A percentile compares a stretch with the other conserved stretches of the same genome.
phyloP scores from a whole-genome alignment of 35 echinoderm and acorn worm species.

The Stichopus chloronotus region DNA sequence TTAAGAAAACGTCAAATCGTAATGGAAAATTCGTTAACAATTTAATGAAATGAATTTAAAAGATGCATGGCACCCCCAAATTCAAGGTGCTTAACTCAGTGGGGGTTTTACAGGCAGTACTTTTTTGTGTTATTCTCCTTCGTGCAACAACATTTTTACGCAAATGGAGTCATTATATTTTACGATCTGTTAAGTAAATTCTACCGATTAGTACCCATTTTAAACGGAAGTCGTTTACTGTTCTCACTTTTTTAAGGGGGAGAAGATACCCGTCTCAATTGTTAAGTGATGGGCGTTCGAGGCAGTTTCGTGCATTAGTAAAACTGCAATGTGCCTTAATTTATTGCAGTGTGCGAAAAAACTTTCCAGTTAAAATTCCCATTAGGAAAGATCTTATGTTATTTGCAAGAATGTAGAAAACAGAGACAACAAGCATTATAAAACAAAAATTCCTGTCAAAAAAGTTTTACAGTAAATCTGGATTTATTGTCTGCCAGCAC shows the following conservation, averaged over 20 bases:
- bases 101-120: conserved; percentile 14
- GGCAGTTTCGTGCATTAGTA: conserved; percentile 42
- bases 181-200: conserved; percentile 49
- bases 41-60: conserved; percentile 34
- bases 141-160: conserved; percentile 26
- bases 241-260: background rate
- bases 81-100: conserved; percentile 22
- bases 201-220: conserved; percentile 18
- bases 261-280: conserved; percentile 26
- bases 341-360: conserved; percentile 22
- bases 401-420: conserved; percentile 26
- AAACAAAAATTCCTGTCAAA: conserved; percentile 4
- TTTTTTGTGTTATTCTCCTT: background rate
- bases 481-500: conserved; percentile 25
- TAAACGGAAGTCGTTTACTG: conserved; percentile 26
- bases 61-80: background rate
- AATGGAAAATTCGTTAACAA: conserved; percentile 51
- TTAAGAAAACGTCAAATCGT: conserved; percentile 15
- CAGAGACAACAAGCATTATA: background rate
- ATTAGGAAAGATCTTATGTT: conserved; percentile 37
- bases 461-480: conserved; percentile 20
- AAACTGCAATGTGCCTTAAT: conserved; percentile 33
- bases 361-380: conserved; percentile 30
- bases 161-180: conserved; percentile 47
- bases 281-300: conserved; percentile 7